Evolutionary conservation across 2,113 vertebrate species (phyloP).

Genomic region (Phylloscopus trochiloides): DNA sequence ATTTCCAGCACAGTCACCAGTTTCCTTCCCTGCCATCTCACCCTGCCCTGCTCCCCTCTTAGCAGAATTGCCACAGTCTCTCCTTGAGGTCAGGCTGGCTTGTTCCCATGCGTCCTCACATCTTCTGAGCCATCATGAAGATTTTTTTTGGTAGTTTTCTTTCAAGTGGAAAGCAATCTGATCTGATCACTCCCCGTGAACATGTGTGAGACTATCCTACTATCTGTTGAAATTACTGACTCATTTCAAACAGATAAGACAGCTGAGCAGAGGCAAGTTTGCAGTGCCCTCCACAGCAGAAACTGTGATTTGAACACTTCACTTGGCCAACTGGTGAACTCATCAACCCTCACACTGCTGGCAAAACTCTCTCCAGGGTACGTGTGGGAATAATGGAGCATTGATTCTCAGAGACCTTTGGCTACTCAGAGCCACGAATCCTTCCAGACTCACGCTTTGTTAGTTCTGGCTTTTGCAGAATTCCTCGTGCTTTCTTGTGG

Average conservation of each 20-base stretch:
- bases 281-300: background rate
- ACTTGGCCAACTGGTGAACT: background rate
- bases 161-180: background rate
- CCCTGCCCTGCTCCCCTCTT: background rate
- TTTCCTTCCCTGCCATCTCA: background rate
- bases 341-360: background rate
- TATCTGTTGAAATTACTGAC: background rate
- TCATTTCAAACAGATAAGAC: background rate
- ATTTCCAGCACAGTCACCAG: background rate
- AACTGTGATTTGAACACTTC: background rate
- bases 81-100: background rate
- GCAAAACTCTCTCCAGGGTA: background rate
- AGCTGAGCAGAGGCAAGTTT: background rate
- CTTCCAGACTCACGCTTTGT: background rate
- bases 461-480: slow-evolving; percentile 1
- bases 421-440: slow-evolving; percentile 1
- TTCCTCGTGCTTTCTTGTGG: slow-evolving; percentile 11
- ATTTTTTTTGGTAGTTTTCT: background rate
- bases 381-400: background rate
- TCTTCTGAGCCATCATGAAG: background rate
- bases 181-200: background rate
- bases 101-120: background rate
- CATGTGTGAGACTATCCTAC: background rate
- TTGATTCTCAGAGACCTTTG: background rate
- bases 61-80: background rate